Percentiles rank a stretch among this genome's conserved stretches.
These are phyloP conservation scores for Pinctada fucata DNA, from an alignment of 2,888 invertebrate genomes.

Conservation along the genomic window DNA sequence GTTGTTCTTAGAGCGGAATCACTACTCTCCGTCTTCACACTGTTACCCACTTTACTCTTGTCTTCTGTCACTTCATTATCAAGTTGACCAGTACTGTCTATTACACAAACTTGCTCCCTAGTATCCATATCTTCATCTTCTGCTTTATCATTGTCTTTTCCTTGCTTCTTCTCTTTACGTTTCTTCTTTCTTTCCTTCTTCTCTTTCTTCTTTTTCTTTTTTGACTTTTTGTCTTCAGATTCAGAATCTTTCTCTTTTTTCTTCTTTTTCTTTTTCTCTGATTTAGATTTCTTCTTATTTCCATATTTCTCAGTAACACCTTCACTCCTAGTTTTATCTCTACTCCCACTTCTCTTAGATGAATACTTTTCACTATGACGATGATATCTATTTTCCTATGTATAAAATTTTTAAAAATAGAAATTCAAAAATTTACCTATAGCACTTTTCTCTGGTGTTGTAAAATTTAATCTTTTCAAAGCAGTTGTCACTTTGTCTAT, in stretches of 20 bases:
- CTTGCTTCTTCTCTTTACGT: neutral
- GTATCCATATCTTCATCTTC: neutral
- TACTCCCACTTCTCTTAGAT: neutral
- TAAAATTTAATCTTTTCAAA: conserved; percentile 37
- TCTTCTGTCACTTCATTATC: neutral
- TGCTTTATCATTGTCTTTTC: neutral
- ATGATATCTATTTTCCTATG: conserved; percentile 11
- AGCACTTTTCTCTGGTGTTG: conserved; percentile 30
- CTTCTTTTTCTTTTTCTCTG: conserved; percentile 12
- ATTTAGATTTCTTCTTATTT: conserved; percentile 13
- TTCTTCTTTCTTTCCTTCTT: conserved; percentile 5
- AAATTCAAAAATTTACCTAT: conserved; percentile 40
- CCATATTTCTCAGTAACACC: neutral
- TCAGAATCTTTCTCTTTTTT: conserved; percentile 14
- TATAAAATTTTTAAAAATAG: conserved; percentile 21
- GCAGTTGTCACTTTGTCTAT: conserved; percentile 35
- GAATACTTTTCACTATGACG: too few species aligned
- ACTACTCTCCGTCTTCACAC: neutral
- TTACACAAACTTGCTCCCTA: neutral
- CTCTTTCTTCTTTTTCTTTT: conserved; percentile 20
- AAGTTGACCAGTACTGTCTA: too few species aligned
- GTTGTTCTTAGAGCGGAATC: neutral
- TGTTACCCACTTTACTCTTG: neutral
- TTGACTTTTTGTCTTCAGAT: conserved; percentile 5
- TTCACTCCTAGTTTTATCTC: conserved; percentile 24